Evolutionary conservation across 1,140 invertebrate genomes (phyloP), one percentile per base, ranked within the genome.

Genomic region (Episyrphus balteatus): DNA sequence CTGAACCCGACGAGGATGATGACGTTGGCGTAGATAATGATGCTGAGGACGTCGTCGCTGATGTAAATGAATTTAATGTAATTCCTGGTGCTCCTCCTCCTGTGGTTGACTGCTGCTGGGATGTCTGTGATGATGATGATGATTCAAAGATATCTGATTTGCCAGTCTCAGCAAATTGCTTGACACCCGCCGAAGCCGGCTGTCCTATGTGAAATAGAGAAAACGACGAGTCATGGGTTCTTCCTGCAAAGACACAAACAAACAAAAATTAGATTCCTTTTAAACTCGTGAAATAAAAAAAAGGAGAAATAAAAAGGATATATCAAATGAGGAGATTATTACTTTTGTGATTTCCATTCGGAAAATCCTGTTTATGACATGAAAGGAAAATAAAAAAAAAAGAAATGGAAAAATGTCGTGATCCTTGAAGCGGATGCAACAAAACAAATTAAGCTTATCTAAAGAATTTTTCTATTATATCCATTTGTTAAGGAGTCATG

Each of bases 111-210:
- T 34, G 14, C 54, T 61, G 58, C 40, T 56, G 55, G 33, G 57
- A 53, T 47, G 65, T 62, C 51, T 64, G 62, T 51, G 65, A 58
- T 14, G 65, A 72, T 52, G 55, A 73, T 70, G 58, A 71, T 58
- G 48, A 73, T 48, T 91, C 82, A 45, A 93, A 70, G 8, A 78
- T 70, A 51, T 86, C 80, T 1, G 81, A 73, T 45, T 82, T 75
- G 15, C 87, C 88, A 31, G 78, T 81, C 67, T 95, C 90, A 10
- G 88, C 83, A 62, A 93, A 91, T 55, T 82, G 75, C 53, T 84
- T 82, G 9, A 92, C 78, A 0, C 84, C 82, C 5, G 75, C 59
- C 15, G 84, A 81, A 2, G 88, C 83, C 30, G 75, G 73, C 46
- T 81, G 73, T 2, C 88, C 88, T 46, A 91, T 71, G 19, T 82